Conservation (phyloP, 1,140 invertebrate species). For the Pinna nobilis region DNA sequence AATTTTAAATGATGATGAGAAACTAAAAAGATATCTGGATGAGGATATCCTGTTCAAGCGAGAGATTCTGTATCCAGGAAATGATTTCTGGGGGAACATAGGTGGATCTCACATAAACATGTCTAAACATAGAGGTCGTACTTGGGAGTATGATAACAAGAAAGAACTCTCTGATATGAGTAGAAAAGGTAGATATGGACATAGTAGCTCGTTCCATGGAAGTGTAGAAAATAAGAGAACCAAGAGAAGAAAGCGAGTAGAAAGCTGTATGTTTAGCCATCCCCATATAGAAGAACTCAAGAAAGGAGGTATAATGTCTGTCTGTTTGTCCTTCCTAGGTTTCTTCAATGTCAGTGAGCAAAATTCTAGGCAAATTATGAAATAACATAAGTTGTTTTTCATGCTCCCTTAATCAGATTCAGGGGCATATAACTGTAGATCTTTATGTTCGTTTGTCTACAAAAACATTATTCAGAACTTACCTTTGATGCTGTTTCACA, state of each 20-base stretch:
- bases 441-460: too few species aligned
- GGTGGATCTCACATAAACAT: constrained; percentile 19
- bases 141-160: background rate
- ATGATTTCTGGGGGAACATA: constrained; percentile 20
- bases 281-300: constrained; percentile 22
- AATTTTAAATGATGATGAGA: constrained; percentile 14
- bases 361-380: too few species aligned
- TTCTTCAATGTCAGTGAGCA: background rate
- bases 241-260: constrained; percentile 21
- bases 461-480: too few species aligned
- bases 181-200: constrained; percentile 6
- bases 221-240: constrained; percentile 14
- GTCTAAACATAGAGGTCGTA: background rate
- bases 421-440: too few species aligned
- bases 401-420: too few species aligned
- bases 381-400: too few species aligned
- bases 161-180: constrained; percentile 3
- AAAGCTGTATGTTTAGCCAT: constrained; percentile 12
- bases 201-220: background rate
- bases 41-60: constrained; percentile 5
- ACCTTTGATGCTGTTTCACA: too few species aligned
- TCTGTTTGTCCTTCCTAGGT: background rate
- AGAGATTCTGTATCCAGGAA: constrained; percentile 24
- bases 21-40: constrained; percentile 16
- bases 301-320: constrained; percentile 11